Base-by-base conservation (phyloP, 1,140 invertebrate species). In the Anastrepha ludens region DNA sequence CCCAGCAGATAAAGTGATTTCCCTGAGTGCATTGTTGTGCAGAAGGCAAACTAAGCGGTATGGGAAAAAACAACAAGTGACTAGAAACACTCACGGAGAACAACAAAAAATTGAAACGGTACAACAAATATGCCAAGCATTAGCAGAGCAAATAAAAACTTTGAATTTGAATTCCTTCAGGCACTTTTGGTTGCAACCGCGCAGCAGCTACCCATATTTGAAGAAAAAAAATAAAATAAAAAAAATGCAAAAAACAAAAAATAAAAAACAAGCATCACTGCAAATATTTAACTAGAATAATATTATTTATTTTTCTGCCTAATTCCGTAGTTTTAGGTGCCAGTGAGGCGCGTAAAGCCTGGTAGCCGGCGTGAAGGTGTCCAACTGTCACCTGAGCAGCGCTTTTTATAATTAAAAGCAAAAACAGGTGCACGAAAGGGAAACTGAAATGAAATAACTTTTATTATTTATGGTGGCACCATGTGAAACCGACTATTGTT, bases 1-100 rank as follows among this genome's bases (percentile, higher is more conserved):
- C 74, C 74, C 9, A 58, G 74, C 74, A 81, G 74, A 81, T 81
- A 81, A 81, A 81, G 74, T 81, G 74, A 81, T 81, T 81, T 81
- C 6, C 9, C 6, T 2, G 8, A 78, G 41, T 13, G 9, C 3
- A 8, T 81, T 74, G 20, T 5, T 65, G 64, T 6, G 41, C 13
- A 8, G 2, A 13, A 13, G 17, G 4, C 17, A 4, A 5, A 62
- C 60, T n/a, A n/a, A 17, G 67, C 5, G 9, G 50, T 29, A 85
- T 60, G 58, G 81, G 50, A 85, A 85, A 85, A 85, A 85, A 85
- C 47, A 85, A 85, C 47, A 85, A 85, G 58, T 60, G 58, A 17
- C 41, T 74, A 58, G 58, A 85, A 47, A 78, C 58, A 58, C 44
- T 15, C 3, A 0, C 29, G 29, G 29, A 47, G 13, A n/a, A 17